Base-by-base conservation (phyloP, 2,888 invertebrate species). In the Hipparchia semele region DNA sequence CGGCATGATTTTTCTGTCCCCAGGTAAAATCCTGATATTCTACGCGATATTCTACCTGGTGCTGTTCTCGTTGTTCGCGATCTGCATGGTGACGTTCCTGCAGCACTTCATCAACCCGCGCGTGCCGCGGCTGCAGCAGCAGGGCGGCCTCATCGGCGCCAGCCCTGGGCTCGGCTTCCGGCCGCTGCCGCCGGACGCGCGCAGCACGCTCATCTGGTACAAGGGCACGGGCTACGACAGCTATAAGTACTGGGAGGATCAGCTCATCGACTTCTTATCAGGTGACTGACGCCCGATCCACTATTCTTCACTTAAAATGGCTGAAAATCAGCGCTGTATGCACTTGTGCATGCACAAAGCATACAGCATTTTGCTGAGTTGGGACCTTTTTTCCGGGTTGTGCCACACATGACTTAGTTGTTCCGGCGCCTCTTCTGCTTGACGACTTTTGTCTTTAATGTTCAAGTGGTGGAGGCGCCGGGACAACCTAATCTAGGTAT, bases 131-230 rank as follows among this genome's bases (percentile, higher is more conserved):
- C 97, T 98, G 96, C 97, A 96, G 86, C 95, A 97, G 79, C 96
- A 97, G 56, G 92, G 95, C 77, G 97, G 98, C 10, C 94, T 98
- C 70, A 99, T 99, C 79, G 99, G 99, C 80, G 96, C 96, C 78
- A 99, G 98, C 94, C 99, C 99, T 74, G 99, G 99, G 73, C 94
- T 99, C 72, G 99, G 99, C 70, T 99, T 99, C 92, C 95, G 99
- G 79, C 99, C 99, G 7, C 95, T 98, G 94, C 98, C 99, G 13
- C 95, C 96, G 5, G 98, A 99, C 86, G 97, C 98, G 8, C 97
- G 98, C 82, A 99, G 98, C 86, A 99, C 99, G 8, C 95, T 99
- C 74, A 99, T 99, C 84, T 98, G 98, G 97, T 99, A 99, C 91
- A 97, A 97, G 86, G 97, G 97, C 45, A 96, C 97, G 0, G 95